phyloP scores from a whole-genome alignment of 1,140 invertebrate species.

The Atopsyche davidsoni region DNA sequence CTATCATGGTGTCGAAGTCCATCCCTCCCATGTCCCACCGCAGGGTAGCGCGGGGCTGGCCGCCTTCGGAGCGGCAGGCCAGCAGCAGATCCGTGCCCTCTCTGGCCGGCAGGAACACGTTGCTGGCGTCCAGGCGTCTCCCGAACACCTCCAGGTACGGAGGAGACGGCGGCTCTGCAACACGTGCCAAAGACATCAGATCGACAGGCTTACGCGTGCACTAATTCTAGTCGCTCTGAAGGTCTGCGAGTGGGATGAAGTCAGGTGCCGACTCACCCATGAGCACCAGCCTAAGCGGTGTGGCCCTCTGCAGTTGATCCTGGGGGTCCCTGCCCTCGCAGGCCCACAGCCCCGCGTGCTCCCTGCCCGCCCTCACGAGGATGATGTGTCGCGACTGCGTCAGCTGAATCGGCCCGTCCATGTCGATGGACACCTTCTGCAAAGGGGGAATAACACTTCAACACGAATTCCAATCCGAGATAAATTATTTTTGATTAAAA shows the following conservation, averaged over 20 bases:
- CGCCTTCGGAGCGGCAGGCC: conserved; percentile 73
- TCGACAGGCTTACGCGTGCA: background rate
- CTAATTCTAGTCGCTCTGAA: background rate
- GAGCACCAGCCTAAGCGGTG: background rate
- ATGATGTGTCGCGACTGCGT: conserved; percentile 32
- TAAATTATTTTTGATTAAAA: background rate
- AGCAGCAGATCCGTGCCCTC: conserved; percentile 73
- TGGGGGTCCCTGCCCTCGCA: conserved; percentile 34
- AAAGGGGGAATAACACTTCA: background rate
- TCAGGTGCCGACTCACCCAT: conserved; percentile 12
- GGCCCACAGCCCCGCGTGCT: conserved; percentile 38
- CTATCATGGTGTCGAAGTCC: background rate
- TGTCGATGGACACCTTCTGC: conserved; percentile 9
- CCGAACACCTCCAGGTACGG: conserved; percentile 77
- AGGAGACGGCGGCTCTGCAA: conserved; percentile 66
- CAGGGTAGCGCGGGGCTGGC: conserved; percentile 7
- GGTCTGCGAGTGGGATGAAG: background rate
- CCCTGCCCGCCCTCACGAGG: conserved; percentile 36
- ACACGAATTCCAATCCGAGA: background rate
- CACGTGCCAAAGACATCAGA: background rate
- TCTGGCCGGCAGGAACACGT: conserved; percentile 75
- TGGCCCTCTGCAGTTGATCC: conserved; percentile 30
- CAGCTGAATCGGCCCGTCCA: conserved; percentile 32
- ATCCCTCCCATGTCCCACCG: conserved; percentile 9
- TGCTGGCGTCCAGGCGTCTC: conserved; percentile 70